Conservation (phyloP, 2,797 vertebrate genomes). For the Meda fulgida region DNA sequence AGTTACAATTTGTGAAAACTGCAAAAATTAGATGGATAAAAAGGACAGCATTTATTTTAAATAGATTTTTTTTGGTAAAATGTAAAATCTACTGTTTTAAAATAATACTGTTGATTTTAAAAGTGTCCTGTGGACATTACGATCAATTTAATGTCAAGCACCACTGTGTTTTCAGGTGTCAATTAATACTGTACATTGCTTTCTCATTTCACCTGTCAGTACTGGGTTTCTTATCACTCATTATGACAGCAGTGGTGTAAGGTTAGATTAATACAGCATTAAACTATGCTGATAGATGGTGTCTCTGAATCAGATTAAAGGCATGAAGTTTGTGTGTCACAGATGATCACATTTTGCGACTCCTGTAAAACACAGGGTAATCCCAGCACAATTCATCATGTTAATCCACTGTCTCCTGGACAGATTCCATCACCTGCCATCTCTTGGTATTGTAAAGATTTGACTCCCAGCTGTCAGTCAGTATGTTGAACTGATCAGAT, state of each 20-base stretch:
- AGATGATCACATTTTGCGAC: conserved; percentile 48
- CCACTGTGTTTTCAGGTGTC: background rate
- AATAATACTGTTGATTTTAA: too few species aligned
- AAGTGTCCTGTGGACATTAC: background rate
- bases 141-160: background rate
- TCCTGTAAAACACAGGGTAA: conserved; percentile 52
- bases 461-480: conserved; percentile 57
- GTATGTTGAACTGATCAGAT: conserved; percentile 8
- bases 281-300: background rate
- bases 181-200: background rate
- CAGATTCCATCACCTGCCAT: conserved; percentile 65
- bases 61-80: background rate
- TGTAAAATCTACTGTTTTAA: background rate
- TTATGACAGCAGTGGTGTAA: conserved; percentile 2
- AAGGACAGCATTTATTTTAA: background rate
- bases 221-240: background rate
- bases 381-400: conserved; percentile 61
- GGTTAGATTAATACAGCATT: conserved; percentile 25
- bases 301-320: conserved; percentile 44
- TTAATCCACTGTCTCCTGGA: conserved; percentile 63
- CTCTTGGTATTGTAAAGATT: conserved; percentile 51
- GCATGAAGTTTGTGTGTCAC: conserved; percentile 51
- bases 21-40: background rate
- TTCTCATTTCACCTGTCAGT: background rate
- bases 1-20: background rate